These are phyloP conservation scores for Erannis defoliaria DNA, from an alignment of 2,888 invertebrate species.

Conservation along the genomic window DNA sequence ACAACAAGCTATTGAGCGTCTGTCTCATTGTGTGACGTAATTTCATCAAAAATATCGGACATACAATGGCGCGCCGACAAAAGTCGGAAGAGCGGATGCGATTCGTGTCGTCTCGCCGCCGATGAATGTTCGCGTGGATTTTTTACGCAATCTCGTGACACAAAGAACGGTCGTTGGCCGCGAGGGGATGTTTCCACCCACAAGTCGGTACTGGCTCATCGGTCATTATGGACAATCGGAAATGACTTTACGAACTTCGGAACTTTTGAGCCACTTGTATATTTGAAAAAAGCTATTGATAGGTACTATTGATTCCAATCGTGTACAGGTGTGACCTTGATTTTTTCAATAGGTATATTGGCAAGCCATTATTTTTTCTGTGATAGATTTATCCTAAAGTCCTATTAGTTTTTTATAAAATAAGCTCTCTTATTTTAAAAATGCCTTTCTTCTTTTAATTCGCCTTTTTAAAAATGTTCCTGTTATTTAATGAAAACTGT, in stretches of 20 bases:
- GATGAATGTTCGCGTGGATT: constrained; percentile 72
- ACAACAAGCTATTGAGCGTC: constrained; percentile 80
- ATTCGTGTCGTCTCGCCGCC: constrained; percentile 81
- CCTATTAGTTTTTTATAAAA: neutral
- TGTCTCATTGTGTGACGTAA: constrained; percentile 80
- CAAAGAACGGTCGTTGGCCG: constrained; percentile 71
- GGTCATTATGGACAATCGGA: constrained; percentile 82
- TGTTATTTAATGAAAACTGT: too few relatives aligned
- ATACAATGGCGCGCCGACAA: constrained; percentile 79
- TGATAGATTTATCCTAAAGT: neutral
- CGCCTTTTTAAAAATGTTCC: too few relatives aligned
- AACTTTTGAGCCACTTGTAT: constrained; percentile 77
- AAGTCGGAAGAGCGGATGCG: constrained; percentile 85
- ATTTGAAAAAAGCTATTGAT: constrained; percentile 53
- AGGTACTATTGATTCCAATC: constrained; percentile 50
- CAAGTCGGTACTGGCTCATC: constrained; percentile 78
- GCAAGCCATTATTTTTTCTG: too few relatives aligned
- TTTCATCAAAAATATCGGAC: constrained; percentile 85
- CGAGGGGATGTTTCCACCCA: constrained; percentile 86
- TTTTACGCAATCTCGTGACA: constrained; percentile 76
- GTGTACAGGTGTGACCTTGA: constrained; percentile 72
- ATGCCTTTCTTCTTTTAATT: too few relatives aligned
- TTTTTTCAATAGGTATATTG: constrained; percentile 17
- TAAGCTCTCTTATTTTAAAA: too few relatives aligned
- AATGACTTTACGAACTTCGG: constrained; percentile 75